phyloP scores from a whole-genome alignment of 2,797 vertebrate species.

The Mycteria americana region DNA sequence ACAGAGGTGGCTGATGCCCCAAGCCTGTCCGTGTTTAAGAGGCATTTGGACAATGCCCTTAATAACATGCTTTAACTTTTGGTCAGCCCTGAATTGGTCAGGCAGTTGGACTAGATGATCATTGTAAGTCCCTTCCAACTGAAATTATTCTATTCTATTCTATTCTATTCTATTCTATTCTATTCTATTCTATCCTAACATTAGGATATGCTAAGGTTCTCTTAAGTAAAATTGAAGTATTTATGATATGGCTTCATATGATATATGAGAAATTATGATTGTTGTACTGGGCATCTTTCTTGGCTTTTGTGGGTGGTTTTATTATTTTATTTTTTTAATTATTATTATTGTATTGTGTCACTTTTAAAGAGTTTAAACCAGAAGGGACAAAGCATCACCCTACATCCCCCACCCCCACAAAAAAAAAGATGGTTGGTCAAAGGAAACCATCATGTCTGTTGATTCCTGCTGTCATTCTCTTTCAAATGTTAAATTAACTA shows the following conservation, averaged over 20 bases:
- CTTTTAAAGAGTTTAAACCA: not conserved
- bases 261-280: not conserved
- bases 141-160: not conserved
- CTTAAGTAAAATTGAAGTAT: not conserved
- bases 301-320: fast-evolving
- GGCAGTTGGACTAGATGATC: not conserved
- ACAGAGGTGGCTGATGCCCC: not conserved
- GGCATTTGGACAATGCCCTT: not conserved
- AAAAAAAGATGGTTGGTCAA: not conserved
- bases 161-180: too few species aligned
- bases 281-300: not conserved
- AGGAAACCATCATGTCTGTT: not conserved
- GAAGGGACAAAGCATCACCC: not conserved
- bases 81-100: not conserved
- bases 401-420: fast-evolving
- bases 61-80: not conserved
- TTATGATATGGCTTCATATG: not conserved
- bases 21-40: not conserved
- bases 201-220: not conserved
- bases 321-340: not conserved
- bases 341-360: not conserved
- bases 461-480: not conserved
- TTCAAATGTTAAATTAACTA: not conserved
- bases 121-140: not conserved
- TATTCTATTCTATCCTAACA: too few species aligned